phyloP scores from a whole-genome alignment of 2,888 invertebrate genomes.

The Caenorhabditis virilis region DNA sequence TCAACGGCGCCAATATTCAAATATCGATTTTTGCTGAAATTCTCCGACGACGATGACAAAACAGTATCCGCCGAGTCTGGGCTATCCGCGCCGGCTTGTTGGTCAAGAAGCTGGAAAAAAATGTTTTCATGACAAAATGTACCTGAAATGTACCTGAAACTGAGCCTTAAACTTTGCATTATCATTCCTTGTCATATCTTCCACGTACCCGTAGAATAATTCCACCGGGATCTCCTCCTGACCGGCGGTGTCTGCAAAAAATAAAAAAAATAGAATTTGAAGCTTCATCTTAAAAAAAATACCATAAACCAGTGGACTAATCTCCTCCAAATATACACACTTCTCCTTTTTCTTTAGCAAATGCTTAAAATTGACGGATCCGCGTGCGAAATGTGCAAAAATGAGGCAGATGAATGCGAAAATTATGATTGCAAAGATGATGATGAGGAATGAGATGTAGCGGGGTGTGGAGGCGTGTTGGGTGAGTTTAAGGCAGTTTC shows the following conservation, averaged over 20 bases:
- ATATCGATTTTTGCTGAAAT: slow-evolving; percentile 47
- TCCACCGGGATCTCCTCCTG: slow-evolving; percentile 59
- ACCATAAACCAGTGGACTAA: slow-evolving; percentile 63
- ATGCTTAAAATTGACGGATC: slow-evolving; percentile 50
- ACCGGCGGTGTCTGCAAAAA: slow-evolving; percentile 44
- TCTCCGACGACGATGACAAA: slow-evolving; percentile 24
- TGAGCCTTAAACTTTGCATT: slow-evolving; percentile 55
- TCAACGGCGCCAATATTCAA: slow-evolving; percentile 64
- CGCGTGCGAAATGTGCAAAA: slow-evolving; percentile 48
- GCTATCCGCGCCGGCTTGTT: slow-evolving; percentile 6
- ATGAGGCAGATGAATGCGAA: slow-evolving; percentile 49
- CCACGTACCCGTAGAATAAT: slow-evolving; percentile 63
- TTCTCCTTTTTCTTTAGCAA: slow-evolving; percentile 56
- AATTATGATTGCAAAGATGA: slow-evolving; percentile 44
- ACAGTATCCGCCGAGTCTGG: slow-evolving; percentile 11
- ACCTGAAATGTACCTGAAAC: too few species aligned
- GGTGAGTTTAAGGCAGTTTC: slow-evolving; percentile 47
- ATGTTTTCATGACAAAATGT: too few species aligned
- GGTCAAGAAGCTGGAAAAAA: too few species aligned
- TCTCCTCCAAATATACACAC: slow-evolving; percentile 56
- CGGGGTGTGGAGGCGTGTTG: slow-evolving; percentile 13
- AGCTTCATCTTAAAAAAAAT: slow-evolving; percentile 2
- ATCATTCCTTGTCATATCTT: slow-evolving; percentile 57
- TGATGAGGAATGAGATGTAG: slow-evolving; percentile 34
- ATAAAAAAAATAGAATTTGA: background rate